A percentile compares a stretch with the other conserved stretches of the same genome.
These are phyloP conservation scores for Himalopsyche tibetana DNA, from an alignment of 2,888 invertebrate genomes.

Conservation along the genomic window DNA sequence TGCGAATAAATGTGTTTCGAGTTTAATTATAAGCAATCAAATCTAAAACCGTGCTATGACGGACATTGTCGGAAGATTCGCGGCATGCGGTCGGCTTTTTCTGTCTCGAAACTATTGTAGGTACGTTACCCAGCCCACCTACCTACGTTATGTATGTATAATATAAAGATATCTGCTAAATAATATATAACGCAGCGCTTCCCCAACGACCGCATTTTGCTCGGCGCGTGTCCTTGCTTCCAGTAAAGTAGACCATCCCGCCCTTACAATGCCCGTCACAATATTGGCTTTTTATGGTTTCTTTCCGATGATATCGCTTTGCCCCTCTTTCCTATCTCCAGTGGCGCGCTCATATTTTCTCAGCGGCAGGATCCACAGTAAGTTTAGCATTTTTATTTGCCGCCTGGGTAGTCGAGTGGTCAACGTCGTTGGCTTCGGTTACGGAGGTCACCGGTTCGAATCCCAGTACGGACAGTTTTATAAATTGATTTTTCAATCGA, in stretches of 20 bases:
- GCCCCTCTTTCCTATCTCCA: background rate
- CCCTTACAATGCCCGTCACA: conserved; percentile 30
- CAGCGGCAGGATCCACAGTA: no score
- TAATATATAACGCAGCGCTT: background rate
- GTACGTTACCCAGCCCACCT: background rate
- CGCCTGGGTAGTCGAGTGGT: no score
- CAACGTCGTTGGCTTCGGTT: no score
- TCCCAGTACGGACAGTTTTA: no score
- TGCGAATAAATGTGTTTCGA: no score
- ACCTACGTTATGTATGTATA: background rate
- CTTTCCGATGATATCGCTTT: conserved; percentile 30
- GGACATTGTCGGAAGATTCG: background rate
- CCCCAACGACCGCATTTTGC: background rate
- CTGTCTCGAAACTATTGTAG: background rate
- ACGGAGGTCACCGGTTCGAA: no score
- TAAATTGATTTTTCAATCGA: no score
- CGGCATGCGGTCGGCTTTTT: background rate
- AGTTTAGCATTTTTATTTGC: no score
- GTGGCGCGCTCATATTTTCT: background rate
- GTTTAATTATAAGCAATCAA: no score
- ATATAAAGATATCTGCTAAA: background rate
- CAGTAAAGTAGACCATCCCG: conserved; percentile 15
- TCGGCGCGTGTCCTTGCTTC: conserved; percentile 25
- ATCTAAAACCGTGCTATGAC: no score
- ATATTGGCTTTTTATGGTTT: conserved; percentile 34